Percentiles rank a stretch among this genome's conserved stretches.
Evolutionary conservation across 1,140 invertebrate genomes (phyloP).

Genomic region (Drosophila rufa): DNA sequence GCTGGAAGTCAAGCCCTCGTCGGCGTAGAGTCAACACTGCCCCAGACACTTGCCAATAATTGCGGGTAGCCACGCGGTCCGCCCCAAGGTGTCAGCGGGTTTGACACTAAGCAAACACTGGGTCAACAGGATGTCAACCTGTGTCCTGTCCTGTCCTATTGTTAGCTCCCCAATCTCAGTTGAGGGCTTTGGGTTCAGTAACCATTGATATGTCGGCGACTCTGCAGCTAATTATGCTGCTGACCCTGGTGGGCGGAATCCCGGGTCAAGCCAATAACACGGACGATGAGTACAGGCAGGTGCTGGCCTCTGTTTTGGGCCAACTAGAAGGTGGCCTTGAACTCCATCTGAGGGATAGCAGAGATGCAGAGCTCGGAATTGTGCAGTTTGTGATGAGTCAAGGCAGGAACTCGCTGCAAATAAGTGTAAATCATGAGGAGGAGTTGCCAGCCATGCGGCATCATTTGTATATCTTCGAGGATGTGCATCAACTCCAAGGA

Average conservation of each 20-base stretch:
- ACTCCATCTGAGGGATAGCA: constrained; percentile 30
- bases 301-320: constrained; percentile 35
- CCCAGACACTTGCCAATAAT: constrained; percentile 64
- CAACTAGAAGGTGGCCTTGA: constrained; percentile 43
- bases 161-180: constrained; percentile 44
- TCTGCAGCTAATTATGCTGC: constrained; percentile 64
- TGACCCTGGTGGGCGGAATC: constrained; percentile 40
- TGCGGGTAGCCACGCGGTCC: constrained; percentile 33
- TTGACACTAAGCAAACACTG: constrained; percentile 67
- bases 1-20: not conserved
- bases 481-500: constrained; percentile 15
- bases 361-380: constrained; percentile 26
- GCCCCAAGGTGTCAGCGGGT: constrained; percentile 48
- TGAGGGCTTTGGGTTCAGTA: constrained; percentile 43
- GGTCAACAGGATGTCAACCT: constrained; percentile 47
- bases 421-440: not conserved
- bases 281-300: constrained; percentile 1
- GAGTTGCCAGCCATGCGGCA: not conserved
- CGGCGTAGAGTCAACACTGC: constrained; percentile 42
- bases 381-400: constrained; percentile 41
- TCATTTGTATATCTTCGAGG: constrained; percentile 27
- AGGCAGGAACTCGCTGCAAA: not conserved
- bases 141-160: constrained; percentile 23
- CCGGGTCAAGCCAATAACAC: constrained; percentile 24
- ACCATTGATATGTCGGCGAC: constrained; percentile 50